Percentiles rank a stretch among this genome's conserved stretches.
Conservation (phyloP, 2,113 vertebrate species). For the Megaleporinus macrocephalus region DNA sequence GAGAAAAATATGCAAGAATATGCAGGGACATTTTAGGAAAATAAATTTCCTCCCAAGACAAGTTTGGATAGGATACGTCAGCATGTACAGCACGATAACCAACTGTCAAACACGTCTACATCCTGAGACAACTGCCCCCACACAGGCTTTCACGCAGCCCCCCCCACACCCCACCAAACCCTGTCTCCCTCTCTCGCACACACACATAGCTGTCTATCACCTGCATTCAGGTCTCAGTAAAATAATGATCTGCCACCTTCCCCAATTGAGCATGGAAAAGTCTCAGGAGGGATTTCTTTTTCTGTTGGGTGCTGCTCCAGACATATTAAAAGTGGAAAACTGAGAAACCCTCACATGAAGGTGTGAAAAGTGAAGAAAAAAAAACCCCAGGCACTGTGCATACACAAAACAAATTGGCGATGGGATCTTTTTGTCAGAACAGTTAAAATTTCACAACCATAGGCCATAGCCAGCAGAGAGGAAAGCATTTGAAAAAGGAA, state of each 20-base stretch:
- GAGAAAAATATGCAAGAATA: neutral
- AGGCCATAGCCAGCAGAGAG: neutral
- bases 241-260: constrained; percentile 62
- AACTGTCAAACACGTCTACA: constrained; percentile 22
- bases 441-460: constrained; percentile 23
- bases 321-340: constrained; percentile 31
- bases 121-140: constrained; percentile 17
- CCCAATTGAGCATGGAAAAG: constrained; percentile 34
- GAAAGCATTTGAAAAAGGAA: constrained; percentile 15
- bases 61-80: constrained; percentile 36
- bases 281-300: constrained; percentile 50
- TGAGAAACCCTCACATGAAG: constrained; percentile 18
- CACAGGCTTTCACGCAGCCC: neutral
- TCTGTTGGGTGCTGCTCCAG: constrained; percentile 39
- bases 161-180: neutral
- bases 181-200: neutral
- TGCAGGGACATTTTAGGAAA: constrained; percentile 21
- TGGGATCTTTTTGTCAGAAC: constrained; percentile 7
- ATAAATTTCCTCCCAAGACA: neutral
- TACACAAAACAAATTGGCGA: constrained; percentile 21
- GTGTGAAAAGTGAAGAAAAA: constrained; percentile 15
- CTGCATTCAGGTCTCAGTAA: constrained; percentile 57
- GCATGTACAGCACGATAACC: constrained; percentile 33
- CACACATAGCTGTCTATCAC: constrained; percentile 57
- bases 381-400: neutral